phyloP scores from a whole-genome alignment of 2,888 invertebrate genomes.

The Drosophila yooni region DNA sequence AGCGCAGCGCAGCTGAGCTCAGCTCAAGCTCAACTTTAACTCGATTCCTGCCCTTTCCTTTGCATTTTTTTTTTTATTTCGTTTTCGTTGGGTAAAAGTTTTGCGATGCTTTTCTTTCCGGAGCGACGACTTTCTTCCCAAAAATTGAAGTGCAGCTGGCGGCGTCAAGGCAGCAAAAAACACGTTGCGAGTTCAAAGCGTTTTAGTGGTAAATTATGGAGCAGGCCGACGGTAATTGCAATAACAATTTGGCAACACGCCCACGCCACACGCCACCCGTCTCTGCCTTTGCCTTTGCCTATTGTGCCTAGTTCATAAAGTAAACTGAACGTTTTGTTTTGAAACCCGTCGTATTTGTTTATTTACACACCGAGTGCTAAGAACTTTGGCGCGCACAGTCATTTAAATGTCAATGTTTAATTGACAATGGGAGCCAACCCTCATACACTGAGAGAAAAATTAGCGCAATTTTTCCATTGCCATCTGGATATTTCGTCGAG shows the following conservation, averaged over 20 bases:
- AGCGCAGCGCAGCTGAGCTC: slow-evolving; percentile 14
- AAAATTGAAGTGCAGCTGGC: slow-evolving; percentile 3
- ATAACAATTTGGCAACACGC: slow-evolving; percentile 64
- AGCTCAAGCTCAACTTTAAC: slow-evolving; percentile 5
- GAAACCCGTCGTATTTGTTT: slow-evolving; percentile 14
- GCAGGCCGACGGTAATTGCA: slow-evolving; percentile 13
- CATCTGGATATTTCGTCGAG: background rate
- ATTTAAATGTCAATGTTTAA: slow-evolving; percentile 62
- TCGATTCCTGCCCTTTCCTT: slow-evolving; percentile 13
- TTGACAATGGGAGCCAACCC: slow-evolving; percentile 56
- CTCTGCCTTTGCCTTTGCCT: background rate
- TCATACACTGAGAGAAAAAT: background rate
- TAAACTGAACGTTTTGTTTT: slow-evolving; percentile 35
- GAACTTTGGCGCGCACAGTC: slow-evolving; percentile 32
- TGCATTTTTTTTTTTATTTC: background rate
- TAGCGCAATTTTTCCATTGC: background rate
- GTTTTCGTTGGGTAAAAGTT: slow-evolving; percentile 51
- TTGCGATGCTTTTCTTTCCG: slow-evolving; percentile 45
- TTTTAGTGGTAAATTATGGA: slow-evolving; percentile 58
- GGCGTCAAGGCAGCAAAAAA: slow-evolving; percentile 22
- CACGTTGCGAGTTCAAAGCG: slow-evolving; percentile 62
- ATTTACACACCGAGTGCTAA: slow-evolving; percentile 27
- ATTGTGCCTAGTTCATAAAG: slow-evolving; percentile 15
- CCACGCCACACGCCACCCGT: slow-evolving; percentile 23
- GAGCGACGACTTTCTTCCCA: slow-evolving; percentile 48